Conservation (phyloP, 1,140 invertebrate genomes). For the Ladona fulva region DNA sequence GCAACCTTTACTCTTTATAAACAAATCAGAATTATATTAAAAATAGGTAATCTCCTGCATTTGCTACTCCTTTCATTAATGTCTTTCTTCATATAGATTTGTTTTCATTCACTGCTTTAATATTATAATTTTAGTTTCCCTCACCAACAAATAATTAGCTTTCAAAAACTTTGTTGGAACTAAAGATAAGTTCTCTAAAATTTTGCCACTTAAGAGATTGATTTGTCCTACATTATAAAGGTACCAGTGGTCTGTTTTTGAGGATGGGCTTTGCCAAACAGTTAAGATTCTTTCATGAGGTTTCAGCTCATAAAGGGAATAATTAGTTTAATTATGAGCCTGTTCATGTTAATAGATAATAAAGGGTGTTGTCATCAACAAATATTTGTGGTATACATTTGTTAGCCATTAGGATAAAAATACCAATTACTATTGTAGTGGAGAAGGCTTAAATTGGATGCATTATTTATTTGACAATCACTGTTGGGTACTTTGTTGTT, state of each 20-base stretch:
- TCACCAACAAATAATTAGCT: neutral
- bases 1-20: neutral
- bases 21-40: neutral
- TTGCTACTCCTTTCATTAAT: neutral
- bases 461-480: neutral
- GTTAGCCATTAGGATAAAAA: neutral
- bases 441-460: neutral
- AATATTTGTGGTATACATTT: neutral
- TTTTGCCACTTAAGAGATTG: neutral
- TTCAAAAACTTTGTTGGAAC: neutral
- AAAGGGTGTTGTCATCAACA: neutral
- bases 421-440: neutral
- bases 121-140: neutral
- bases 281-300: neutral
- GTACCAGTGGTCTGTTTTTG: too few species aligned
- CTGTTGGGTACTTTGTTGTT: neutral
- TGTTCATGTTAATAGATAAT: conserved; percentile 3
- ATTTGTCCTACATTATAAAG: too few species aligned
- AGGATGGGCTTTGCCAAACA: neutral
- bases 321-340: neutral
- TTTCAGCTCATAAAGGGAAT: neutral
- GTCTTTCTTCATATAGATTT: neutral
- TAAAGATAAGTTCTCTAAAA: neutral
- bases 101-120: neutral
- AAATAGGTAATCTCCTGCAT: neutral